A percentile compares a stretch with the other conserved stretches of the same genome.
phyloP scores from a whole-genome alignment of 37 sponge, comb jelly and placozoan genomes.

The Mnemiopsis leidyi region DNA sequence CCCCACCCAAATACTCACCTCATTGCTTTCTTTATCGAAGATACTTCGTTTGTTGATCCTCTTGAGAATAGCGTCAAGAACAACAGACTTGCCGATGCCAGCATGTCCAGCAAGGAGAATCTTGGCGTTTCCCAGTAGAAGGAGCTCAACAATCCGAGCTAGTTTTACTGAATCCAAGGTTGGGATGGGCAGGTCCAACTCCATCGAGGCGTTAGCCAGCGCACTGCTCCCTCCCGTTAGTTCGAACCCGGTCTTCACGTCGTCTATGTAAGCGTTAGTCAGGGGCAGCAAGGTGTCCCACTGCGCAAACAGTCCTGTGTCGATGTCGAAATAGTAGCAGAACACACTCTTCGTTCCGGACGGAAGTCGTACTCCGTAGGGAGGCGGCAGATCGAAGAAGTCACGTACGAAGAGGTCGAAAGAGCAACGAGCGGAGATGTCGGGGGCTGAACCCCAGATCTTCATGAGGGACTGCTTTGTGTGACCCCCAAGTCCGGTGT shows the following conservation, averaged over 20 bases:
- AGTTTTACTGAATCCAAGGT: conserved; percentile 24
- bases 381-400: conserved; percentile 67
- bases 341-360: conserved; percentile 69
- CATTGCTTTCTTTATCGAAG: conserved; percentile 4
- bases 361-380: conserved; percentile 66
- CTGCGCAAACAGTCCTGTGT: conserved; percentile 68
- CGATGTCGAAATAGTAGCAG: conserved; percentile 80
- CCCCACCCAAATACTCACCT: not conserved
- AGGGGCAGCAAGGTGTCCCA: conserved; percentile 70
- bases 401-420: conserved; percentile 78
- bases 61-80: conserved; percentile 52
- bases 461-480: conserved; percentile 52
- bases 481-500: conserved; percentile 13
- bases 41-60: conserved; percentile 27
- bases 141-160: conserved; percentile 22
- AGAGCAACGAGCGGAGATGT: conserved; percentile 58
- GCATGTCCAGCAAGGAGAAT: conserved; percentile 49
- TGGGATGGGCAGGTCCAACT: conserved; percentile 38
- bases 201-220: conserved; percentile 20
- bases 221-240: conserved; percentile 33
- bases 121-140: conserved; percentile 47
- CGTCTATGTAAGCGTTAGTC: conserved; percentile 43
- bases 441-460: conserved; percentile 26
- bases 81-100: conserved; percentile 66
- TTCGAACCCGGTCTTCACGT: conserved; percentile 61